Conservation (phyloP, 2,113 vertebrate genomes). For the Chaetorhynchus papuensis region DNA sequence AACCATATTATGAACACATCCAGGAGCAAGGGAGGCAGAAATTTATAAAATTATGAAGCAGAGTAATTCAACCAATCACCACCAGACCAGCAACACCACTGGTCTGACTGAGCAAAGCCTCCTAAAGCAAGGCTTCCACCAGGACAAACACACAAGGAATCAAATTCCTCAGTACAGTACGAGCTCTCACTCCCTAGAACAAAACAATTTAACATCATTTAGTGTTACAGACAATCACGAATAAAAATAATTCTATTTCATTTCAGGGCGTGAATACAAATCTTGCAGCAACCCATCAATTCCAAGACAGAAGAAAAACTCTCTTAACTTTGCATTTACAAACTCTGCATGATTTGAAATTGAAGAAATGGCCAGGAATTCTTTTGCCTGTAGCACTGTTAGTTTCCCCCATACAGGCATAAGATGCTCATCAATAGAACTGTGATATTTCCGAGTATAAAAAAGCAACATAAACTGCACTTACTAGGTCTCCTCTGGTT, state of each 20-base stretch:
- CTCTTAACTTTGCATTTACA: not conserved
- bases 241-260: not conserved
- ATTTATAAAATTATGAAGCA: not conserved
- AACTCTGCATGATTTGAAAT: not conserved
- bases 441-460: conserved; percentile 43
- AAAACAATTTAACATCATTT: not conserved
- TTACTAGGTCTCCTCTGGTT: conserved; percentile 63
- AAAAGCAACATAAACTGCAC: conserved; percentile 24
- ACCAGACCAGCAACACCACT: not conserved
- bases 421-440: conserved; percentile 62
- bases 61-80: not conserved
- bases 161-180: not conserved
- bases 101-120: accelerated
- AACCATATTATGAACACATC: not conserved
- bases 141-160: not conserved
- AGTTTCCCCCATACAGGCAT: conserved; percentile 1
- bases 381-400: conserved; percentile 34
- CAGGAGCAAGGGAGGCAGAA: not conserved
- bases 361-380: conserved; percentile 18
- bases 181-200: not conserved
- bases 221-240: not conserved
- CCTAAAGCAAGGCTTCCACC: not conserved
- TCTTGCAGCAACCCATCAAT: not conserved
- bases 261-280: not conserved
- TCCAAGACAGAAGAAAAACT: not conserved